phyloP scores from a whole-genome alignment of 2,797 vertebrate genomes.

The Crax fasciolata region DNA sequence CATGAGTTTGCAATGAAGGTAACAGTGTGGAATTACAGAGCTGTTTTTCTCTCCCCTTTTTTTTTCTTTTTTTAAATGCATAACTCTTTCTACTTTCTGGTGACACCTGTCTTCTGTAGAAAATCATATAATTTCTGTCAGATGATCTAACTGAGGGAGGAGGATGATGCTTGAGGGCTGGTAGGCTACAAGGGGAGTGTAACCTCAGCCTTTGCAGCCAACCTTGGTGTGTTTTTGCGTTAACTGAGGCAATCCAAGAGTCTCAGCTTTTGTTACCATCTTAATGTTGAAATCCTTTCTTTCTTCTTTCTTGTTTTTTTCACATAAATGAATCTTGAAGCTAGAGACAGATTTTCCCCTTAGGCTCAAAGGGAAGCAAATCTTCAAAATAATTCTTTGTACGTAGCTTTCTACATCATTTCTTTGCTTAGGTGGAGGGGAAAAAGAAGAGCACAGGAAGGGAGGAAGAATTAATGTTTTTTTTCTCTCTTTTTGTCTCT shows the following conservation, averaged over 20 bases:
- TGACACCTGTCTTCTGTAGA: neutral
- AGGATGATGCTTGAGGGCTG: neutral
- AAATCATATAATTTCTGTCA: neutral
- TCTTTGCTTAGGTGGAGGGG: neutral
- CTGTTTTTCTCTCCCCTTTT: neutral
- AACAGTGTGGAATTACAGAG: conserved; percentile 42
- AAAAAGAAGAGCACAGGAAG: neutral
- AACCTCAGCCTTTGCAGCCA: neutral
- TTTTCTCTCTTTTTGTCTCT: neutral
- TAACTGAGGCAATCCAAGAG: neutral
- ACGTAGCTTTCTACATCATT: accelerated
- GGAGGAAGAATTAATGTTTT: neutral
- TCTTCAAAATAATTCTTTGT: neutral
- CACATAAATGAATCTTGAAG: neutral
- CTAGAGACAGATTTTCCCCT: neutral
- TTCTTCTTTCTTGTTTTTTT: neutral
- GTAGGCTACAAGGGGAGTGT: neutral
- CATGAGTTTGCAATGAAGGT: conserved; percentile 99
- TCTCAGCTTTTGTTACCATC: neutral
- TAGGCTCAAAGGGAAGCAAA: neutral
- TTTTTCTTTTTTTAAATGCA: neutral
- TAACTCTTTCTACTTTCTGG: neutral
- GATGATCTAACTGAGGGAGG: neutral
- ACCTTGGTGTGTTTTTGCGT: neutral
- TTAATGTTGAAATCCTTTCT: neutral